These are phyloP conservation scores for Drosophila meridiana DNA, from an alignment of 2,888 invertebrate species.

Conservation along the genomic window DNA sequence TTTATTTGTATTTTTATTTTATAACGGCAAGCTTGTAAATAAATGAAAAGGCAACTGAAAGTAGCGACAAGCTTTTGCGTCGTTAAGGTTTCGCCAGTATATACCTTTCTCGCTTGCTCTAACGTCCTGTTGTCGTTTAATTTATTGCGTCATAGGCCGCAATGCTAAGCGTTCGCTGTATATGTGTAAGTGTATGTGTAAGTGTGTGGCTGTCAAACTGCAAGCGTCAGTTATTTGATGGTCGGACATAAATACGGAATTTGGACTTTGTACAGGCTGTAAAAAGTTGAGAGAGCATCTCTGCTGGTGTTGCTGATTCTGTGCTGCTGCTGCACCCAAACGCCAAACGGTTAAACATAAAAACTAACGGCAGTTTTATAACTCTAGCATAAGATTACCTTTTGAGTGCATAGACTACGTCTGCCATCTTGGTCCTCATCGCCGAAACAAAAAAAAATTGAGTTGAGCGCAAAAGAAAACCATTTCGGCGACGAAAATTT, in stretches of 20 bases:
- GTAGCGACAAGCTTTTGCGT: constrained; percentile 47
- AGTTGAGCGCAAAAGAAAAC: constrained; percentile 48
- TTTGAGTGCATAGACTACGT: constrained; percentile 55
- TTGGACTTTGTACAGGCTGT: constrained; percentile 58
- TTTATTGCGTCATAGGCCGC: constrained; percentile 60
- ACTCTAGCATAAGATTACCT: constrained; percentile 75
- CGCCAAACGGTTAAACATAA: constrained; percentile 74
- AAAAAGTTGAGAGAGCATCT: constrained; percentile 40
- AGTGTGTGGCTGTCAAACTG: constrained; percentile 49
- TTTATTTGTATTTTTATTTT: constrained; percentile 8
- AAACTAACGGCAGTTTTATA: constrained; percentile 79
- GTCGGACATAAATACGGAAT: constrained; percentile 52
- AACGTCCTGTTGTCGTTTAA: constrained; percentile 21
- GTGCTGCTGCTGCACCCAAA: constrained; percentile 72
- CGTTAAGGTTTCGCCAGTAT: constrained; percentile 35
- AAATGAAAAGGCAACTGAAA: constrained; percentile 19
- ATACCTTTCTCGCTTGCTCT: constrained; percentile 2
- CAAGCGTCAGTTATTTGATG: constrained; percentile 55
- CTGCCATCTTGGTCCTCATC: constrained; percentile 50
- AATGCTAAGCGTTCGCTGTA: constrained; percentile 31
- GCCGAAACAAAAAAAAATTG: constrained; percentile 61
- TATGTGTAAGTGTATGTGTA: not conserved
- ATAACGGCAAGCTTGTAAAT: constrained; percentile 18
- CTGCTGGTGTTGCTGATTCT: constrained; percentile 7
- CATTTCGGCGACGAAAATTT: constrained; percentile 65